Evolutionary conservation across 2,888 invertebrate genomes (phyloP), one percentile per base, ranked within the genome.

Genomic region (Drosophila trichaetosa): DNA sequence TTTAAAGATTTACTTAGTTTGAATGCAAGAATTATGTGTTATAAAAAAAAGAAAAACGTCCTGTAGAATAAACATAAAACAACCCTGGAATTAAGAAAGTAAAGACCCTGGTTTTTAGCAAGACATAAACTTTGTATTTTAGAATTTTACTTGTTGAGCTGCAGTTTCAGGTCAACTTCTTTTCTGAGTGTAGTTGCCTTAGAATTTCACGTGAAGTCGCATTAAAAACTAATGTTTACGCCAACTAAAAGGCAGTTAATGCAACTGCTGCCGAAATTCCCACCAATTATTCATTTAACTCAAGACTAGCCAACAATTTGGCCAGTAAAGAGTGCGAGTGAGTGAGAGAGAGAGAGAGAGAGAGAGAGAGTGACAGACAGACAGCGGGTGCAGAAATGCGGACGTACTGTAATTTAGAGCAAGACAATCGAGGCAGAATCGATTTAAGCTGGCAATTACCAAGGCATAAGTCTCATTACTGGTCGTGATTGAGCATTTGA

Each of bases 171-270:
- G 51, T 52, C 24, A 62, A 62, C 65, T 58, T 7, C 0, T 53
- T 79, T 31, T 52, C 62, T n/a, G 57, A 48, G 60, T 27, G 46
- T 48, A 46, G 16, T 10, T 46, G 42, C n/a, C 42, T 76, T 40
- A 71, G 80, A 76, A 76, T 76, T 76, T 80, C 54, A 76, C 64
- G 64, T 77, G 77, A 78, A 11, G 11, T 27, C 46, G 33, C 71
- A 51, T 60, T 65, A 34, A 51, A 13, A n/a, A 18, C 24, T 36
- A 27, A 38, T 21, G 36, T 53, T 24, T 6, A 11, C 34, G 27
- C 4, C 24, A 36, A 33, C 31, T n/a, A 33, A 33, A 54, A 27
- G 13, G 13, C 13, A n/a, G 31, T 52, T 36, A 27, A 5, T 16
- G 34, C 34, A 62, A 54, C 40, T 62, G 54, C 62, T 78, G 74